phyloP scores from a whole-genome alignment of 2,888 invertebrate genomes.

The Drosophila birchii region DNA sequence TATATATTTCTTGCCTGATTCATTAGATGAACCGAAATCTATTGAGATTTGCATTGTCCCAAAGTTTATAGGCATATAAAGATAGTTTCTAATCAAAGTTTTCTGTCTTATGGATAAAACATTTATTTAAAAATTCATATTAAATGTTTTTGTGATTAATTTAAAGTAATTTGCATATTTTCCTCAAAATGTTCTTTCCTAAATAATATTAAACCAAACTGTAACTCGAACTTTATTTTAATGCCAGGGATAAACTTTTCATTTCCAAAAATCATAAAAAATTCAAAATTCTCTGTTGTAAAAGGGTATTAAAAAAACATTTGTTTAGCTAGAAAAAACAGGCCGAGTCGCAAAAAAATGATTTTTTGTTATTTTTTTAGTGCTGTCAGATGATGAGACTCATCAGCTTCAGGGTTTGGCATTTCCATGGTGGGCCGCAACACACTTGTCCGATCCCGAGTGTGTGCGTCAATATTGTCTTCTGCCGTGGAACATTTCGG shows the following conservation, averaged over 20 bases:
- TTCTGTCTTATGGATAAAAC: too few relatives aligned
- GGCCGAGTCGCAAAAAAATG: conserved; percentile 33
- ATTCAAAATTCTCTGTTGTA: not conserved
- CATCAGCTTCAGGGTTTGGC: conserved; percentile 45
- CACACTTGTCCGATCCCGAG: conserved; percentile 56
- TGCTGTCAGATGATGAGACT: conserved; percentile 56
- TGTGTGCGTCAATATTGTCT: conserved; percentile 59
- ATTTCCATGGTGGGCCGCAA: conserved; percentile 63
- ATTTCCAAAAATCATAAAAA: not conserved
- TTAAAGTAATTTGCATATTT: not conserved
- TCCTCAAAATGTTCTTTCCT: not conserved
- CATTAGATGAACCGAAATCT: too few relatives aligned
- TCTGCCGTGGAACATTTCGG: conserved; percentile 67
- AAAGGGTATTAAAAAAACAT: conserved; percentile 41
- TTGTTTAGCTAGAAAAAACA: not conserved
- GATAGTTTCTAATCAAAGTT: too few relatives aligned
- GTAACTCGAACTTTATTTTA: not conserved
- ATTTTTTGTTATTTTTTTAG: conserved; percentile 38
- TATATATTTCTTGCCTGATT: not conserved
- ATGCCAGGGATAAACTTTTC: not conserved
- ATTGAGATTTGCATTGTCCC: too few relatives aligned
- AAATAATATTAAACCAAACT: not conserved
- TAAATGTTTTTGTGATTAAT: too few relatives aligned
- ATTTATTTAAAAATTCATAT: too few relatives aligned
- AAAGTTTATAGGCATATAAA: too few relatives aligned